Base-by-base conservation (phyloP, 2,113 vertebrate genomes). In the Bos indicus region DNA sequence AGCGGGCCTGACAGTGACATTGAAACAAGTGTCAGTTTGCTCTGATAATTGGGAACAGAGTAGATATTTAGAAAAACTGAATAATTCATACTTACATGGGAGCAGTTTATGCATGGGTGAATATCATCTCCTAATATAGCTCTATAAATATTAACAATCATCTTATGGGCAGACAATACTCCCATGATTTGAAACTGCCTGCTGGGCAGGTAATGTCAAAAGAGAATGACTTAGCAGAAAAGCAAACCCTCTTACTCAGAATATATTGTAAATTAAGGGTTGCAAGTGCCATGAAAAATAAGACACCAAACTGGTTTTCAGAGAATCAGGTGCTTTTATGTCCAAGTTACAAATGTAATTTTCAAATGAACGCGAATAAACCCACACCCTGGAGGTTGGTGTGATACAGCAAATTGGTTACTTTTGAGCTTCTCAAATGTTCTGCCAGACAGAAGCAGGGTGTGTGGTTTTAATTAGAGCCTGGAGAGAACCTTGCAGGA, bases 51-150 rank as follows among this genome's bases (percentile, higher is more conserved):
- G 83, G 26, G 43, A 94, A 93, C 57, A 67, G 80, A 82, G 46
- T 95, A 88, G 85, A 59, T 94, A 57, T 36, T 94, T 92, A 64
- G 94, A 91, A 88, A 94, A 96, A 52, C 36, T 83, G 56, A 95
- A 81, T 93, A 91, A 92, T 92, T 96, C 85, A 81, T 51, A 9
- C 83, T 90, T 85, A 48, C 6, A 64, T 7, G 19, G 0, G n/a
- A 59, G 67, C 48, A 83, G 62, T 30, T 84, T 90, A 92, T 95
- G 19, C 40, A 36, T 21, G n/a, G n/a, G 36, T 82, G 48, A 86
- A 51, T 64, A 57, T 91, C 33, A 33, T 60, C 23, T 94, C 62
- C 28, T 67, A 71, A 57, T 33, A 71, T 28, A 91, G 78, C 15
- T 51, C 13, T 48, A 51, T 46, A 87, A 60, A 84, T 83, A 56